These are phyloP conservation scores for Loriculus beryllinus DNA, from an alignment of 2,797 vertebrate genomes.

Conservation along the genomic window DNA sequence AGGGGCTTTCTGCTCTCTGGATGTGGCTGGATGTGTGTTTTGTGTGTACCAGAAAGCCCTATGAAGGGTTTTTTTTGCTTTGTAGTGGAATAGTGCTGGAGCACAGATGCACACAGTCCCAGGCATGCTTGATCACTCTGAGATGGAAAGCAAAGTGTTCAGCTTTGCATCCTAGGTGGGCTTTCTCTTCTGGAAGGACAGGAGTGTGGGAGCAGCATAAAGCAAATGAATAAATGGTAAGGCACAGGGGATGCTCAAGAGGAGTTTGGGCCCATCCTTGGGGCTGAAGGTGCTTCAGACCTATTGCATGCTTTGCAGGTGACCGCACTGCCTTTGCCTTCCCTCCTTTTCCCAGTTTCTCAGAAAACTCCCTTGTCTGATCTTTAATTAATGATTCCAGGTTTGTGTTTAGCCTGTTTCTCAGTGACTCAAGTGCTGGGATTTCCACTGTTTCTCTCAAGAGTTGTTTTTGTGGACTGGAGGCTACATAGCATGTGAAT, in stretches of 20 bases:
- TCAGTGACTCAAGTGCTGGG: not conserved
- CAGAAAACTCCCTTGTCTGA: not conserved
- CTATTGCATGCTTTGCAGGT: not conserved
- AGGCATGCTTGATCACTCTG: fast-evolving
- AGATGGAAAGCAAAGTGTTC: not conserved
- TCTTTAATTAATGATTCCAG: not conserved
- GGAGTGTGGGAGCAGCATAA: not conserved
- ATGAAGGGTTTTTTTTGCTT: not conserved
- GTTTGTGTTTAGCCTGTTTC: not conserved
- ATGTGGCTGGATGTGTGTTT: not conserved
- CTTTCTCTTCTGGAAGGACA: not conserved
- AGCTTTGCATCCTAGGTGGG: not conserved
- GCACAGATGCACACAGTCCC: not conserved
- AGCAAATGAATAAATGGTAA: not conserved
- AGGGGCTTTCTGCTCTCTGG: not conserved
- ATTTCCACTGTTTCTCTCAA: not conserved
- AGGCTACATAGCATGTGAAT: not conserved
- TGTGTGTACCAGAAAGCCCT: not conserved
- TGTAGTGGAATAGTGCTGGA: not conserved
- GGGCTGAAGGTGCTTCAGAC: not conserved
- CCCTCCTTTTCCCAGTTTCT: not conserved
- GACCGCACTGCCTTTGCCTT: not conserved
- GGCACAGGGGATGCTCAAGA: not conserved
- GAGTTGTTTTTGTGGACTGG: not conserved
- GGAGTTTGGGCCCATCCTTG: not conserved